A percentile compares a stretch with the other conserved stretches of the same genome.
These are phyloP conservation scores for Cryptotermes secundus DNA, from an alignment of 1,140 invertebrate species.

Conservation along the genomic window DNA sequence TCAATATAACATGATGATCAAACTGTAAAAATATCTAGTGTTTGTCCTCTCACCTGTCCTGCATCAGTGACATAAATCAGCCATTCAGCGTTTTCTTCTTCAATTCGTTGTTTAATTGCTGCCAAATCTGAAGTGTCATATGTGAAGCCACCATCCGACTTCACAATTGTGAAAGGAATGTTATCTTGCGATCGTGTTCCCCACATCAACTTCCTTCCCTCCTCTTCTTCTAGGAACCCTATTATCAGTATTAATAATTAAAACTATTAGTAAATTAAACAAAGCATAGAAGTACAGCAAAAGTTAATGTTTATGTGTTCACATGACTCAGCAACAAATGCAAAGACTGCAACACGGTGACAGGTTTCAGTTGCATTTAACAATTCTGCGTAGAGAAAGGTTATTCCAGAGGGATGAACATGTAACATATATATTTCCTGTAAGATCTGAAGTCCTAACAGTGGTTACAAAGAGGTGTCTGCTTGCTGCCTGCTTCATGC, in stretches of 20 bases:
- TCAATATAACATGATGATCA: background rate
- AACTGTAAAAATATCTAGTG: too few relatives aligned
- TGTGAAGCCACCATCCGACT: slow-evolving; percentile 97
- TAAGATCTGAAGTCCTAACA: too few relatives aligned
- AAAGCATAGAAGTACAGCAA: background rate
- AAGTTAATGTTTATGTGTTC: background rate
- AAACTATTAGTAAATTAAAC: too few relatives aligned
- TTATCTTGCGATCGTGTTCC: slow-evolving; percentile 48
- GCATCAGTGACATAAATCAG: slow-evolving; percentile 94
- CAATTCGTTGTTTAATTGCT: slow-evolving; percentile 80
- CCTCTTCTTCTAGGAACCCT: slow-evolving; percentile 77
- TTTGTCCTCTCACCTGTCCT: slow-evolving; percentile 69
- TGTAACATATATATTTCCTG: too few relatives aligned
- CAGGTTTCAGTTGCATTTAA: too few relatives aligned
- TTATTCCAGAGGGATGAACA: too few relatives aligned
- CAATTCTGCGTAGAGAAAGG: too few relatives aligned
- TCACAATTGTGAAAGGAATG: slow-evolving; percentile 92
- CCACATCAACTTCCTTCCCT: slow-evolving; percentile 94
- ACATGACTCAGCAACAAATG: too few relatives aligned
- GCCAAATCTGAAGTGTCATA: slow-evolving; percentile 99
- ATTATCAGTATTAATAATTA: background rate
- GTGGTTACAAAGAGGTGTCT: too few relatives aligned
- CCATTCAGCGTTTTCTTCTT: slow-evolving; percentile 88
- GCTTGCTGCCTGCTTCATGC: too few relatives aligned
- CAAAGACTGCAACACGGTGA: too few relatives aligned